Evolutionary conservation across 2,888 invertebrate genomes (phyloP), one percentile per base, ranked within the genome.

Genomic region (Leptinotarsa rubiginosa): DNA sequence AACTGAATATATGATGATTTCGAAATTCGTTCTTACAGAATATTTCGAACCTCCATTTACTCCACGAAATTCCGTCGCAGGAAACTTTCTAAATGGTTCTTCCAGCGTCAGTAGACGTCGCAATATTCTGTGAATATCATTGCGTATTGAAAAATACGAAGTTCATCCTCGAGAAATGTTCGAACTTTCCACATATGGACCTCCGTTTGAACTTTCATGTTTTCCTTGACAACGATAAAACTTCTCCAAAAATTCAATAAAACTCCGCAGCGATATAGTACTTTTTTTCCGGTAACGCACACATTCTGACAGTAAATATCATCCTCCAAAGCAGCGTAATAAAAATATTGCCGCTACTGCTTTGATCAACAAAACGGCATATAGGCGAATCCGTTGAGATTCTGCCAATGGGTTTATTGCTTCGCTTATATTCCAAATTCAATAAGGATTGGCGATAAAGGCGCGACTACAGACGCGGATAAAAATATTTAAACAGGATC

Each of bases 351-450:
- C 54, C 69, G 79, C 77, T 79, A 77, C 78, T 77, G 78, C 77
- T 79, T 81, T 83, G 84, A 85, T 84, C 85, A 85, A 85, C 83
- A 84, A 83, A 85, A 80, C 78, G 76, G 78, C n/a, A 67, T n/a
- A 68, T 73, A 66, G 74, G 59, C 81, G 81, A 79, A 77, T 82
- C 83, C 84, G 85, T 86, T 85, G 86, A 84, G 83, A 86, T 86
- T 85, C 86, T 81, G 84, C 81, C 85, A 84, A 86, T 86, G 84
- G 85, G 85, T 86, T 86, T 86, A 86, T 86, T 85, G 86, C 85
- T 85, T 86, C 85, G 85, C 85, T 86, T 86, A 86, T 86, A 85
- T 85, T 85, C 84, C 81, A 84, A 86, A 86, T 86, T 86, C 86
- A 86, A 86, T 86, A 86, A 85, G 85, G 83, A 84, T 83, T 82